phyloP scores from a whole-genome alignment of 2,888 invertebrate species.

The Aspidiotus destructor region DNA sequence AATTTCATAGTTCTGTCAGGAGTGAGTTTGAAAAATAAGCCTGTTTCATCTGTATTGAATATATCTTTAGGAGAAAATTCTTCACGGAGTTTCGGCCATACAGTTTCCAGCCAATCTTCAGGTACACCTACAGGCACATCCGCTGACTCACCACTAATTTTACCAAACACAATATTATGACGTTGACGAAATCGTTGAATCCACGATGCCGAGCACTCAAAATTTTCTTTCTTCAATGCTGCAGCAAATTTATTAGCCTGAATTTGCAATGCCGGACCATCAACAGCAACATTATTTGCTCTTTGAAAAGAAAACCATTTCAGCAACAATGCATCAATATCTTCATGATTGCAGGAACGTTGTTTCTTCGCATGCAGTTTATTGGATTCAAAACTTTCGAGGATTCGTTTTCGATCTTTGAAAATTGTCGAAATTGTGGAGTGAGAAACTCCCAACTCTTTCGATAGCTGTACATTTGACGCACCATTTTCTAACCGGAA shows the following conservation, averaged over 20 bases:
- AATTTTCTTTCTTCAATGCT: not conserved
- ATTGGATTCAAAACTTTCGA: conserved; percentile 36
- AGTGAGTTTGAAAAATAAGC: conserved; percentile 38
- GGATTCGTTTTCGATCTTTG: conserved; percentile 33
- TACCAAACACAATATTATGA: conserved; percentile 8
- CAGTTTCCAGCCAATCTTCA: not conserved
- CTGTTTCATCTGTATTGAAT: conserved; percentile 39
- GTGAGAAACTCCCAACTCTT: conserved; percentile 33
- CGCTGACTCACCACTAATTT: conserved; percentile 15
- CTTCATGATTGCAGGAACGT: conserved; percentile 18
- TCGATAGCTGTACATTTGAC: conserved; percentile 26
- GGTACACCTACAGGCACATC: not conserved
- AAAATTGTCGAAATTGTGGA: conserved; percentile 35
- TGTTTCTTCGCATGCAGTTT: conserved; percentile 24
- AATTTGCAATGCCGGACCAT: conserved; percentile 34
- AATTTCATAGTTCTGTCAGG: conserved; percentile 39
- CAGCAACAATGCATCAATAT: conserved; percentile 33
- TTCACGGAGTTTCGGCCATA: conserved; percentile 23
- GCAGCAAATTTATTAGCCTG: conserved; percentile 35
- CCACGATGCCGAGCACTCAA: not conserved
- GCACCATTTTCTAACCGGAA: conserved; percentile 33
- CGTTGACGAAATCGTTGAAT: conserved; percentile 7
- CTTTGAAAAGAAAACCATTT: conserved; percentile 34
- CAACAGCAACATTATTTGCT: conserved; percentile 33
- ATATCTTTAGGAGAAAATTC: conserved; percentile 37